phyloP scores from a whole-genome alignment of 2,797 vertebrate genomes.

The Phataginus tetradactyla region DNA sequence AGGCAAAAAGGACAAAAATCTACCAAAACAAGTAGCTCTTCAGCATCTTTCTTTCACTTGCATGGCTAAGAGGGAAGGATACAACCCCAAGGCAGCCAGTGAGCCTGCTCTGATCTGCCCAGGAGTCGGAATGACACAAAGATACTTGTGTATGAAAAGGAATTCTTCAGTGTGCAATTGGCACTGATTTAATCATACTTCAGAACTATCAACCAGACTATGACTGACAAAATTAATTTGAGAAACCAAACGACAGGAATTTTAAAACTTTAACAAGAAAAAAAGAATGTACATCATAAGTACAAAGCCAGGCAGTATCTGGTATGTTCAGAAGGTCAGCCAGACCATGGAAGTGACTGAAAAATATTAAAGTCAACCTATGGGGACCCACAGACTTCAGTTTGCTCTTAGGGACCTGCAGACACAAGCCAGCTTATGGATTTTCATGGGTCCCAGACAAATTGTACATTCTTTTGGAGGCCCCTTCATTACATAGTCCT shows the following conservation, averaged over 20 bases:
- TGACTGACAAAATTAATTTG: neutral
- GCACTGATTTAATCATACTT: neutral
- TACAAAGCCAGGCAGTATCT: neutral
- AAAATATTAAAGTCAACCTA: neutral
- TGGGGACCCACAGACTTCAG: neutral
- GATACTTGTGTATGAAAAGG: neutral
- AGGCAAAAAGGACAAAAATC: neutral
- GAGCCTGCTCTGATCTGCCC: neutral
- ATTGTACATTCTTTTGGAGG: neutral
- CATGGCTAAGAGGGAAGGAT: neutral
- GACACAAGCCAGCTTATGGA: neutral
- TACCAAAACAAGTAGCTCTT: neutral
- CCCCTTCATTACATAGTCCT: neutral
- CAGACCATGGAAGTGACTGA: neutral
- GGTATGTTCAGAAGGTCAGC: neutral
- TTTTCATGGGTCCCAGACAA: neutral
- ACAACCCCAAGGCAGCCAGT: neutral
- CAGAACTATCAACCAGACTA: conserved; percentile 26
- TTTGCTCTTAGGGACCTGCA: neutral
- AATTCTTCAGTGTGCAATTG: conserved; percentile 14
- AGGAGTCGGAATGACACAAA: neutral
- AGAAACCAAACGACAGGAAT: conserved; percentile 50
- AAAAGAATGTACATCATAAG: neutral
- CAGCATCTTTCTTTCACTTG: neutral
- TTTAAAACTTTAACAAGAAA: conserved; percentile 7